Evolutionary conservation across 2,113 vertebrate species (phyloP), one percentile per base, ranked within the genome.

Genomic region (Nestor notabilis): DNA sequence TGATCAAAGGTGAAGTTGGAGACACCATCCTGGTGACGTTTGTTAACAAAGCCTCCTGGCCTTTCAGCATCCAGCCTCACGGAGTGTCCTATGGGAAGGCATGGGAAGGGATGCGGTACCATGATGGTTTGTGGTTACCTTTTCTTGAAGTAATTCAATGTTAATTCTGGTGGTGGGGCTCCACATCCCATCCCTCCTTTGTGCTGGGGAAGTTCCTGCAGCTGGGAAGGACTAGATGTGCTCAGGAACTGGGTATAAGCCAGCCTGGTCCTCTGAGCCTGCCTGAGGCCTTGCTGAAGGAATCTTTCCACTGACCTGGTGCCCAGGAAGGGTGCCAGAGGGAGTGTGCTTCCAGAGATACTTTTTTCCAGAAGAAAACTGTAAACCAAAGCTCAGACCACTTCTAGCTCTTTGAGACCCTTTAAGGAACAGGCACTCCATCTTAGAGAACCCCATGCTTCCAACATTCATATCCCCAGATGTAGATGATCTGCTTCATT

Each of bases 41-140:
- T 94, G 84, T 97, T 52, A 98, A 98, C 90, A 98, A 98, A 95
- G 98, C 98, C 44, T 98, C 98, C 14, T 93, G 97, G 87, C 96
- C 98, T 16, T 98, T 98, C 93, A 98, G 98, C 63, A 98, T 98
- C 61, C 98, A 98, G 18, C 98, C 98, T 35, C 98, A 98, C 1
- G 98, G 98, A 11, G 98, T 98, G 39, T 96, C 97, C 90, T 98
- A 98, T 53, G 89, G 92, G 68, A 98, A 98, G 83, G 65, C 71
- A 0, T 97, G 95, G 10, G 98, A 98, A 82, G 98, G 98, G 55
- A 97, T 89, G 46, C 13, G 33, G 16, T 98, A 98, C 79, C 97
- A 97, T 37, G 96, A 98, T 6, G 98, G 98, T 98, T 92, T 95
- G 98, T 89, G 35, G 49, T 93, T 93, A 33, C 20, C 53, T 80